Percentiles rank a stretch among this genome's conserved stretches.
phyloP scores from a whole-genome alignment of 2,113 vertebrate genomes.

The Buteo buteo region DNA sequence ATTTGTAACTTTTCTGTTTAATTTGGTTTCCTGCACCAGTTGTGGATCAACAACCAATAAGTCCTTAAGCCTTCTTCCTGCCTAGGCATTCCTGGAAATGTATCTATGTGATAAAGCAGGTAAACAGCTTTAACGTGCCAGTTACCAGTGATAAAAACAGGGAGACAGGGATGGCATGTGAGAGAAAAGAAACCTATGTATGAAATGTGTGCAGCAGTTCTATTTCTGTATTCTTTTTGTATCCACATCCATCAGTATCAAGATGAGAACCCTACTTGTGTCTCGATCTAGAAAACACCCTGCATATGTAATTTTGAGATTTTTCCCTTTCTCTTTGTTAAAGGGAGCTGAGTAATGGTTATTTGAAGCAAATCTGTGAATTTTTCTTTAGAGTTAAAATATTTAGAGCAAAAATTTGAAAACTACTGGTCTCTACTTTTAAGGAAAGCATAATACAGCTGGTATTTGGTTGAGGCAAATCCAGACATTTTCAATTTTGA shows the following conservation, averaged over 20 bases:
- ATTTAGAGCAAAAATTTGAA: background rate
- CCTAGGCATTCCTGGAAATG: background rate
- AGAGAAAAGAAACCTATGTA: background rate
- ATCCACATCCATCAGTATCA: background rate
- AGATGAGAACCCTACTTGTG: background rate
- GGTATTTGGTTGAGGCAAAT: background rate
- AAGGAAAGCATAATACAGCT: background rate
- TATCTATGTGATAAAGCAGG: background rate
- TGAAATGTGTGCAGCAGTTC: background rate
- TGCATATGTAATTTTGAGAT: background rate
- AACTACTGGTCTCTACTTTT: background rate
- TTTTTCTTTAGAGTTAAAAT: background rate
- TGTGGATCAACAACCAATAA: background rate
- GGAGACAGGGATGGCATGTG: background rate
- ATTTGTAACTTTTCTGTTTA: background rate
- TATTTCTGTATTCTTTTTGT: background rate
- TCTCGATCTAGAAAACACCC: background rate
- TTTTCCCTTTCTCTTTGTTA: background rate
- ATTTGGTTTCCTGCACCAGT: background rate
- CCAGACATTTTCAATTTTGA: background rate
- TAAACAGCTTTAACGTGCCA: background rate
- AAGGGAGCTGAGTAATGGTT: background rate
- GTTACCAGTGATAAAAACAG: background rate
- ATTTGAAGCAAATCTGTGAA: background rate
- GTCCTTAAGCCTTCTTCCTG: background rate